Percentiles rank a stretch among this genome's conserved stretches.
These are phyloP conservation scores for Drosophila nigrodunni DNA, from an alignment of 1,140 invertebrate genomes.

Conservation along the genomic window DNA sequence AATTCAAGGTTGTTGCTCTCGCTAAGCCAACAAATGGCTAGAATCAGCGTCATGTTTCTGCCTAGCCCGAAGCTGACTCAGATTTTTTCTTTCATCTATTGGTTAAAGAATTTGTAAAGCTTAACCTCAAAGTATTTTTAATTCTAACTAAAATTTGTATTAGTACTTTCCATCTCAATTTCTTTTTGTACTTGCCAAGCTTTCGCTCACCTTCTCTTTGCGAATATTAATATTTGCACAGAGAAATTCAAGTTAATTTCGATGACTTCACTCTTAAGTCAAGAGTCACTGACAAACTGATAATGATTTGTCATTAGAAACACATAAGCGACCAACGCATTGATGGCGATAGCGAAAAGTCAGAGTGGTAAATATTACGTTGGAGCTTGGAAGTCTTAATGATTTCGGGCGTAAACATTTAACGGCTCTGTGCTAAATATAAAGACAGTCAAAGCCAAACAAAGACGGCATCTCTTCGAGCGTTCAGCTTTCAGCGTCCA, in stretches of 20 bases:
- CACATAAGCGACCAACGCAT: slow-evolving; percentile 16
- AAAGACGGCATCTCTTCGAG: slow-evolving; percentile 30
- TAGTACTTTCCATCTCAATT: slow-evolving; percentile 11
- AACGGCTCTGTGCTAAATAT: slow-evolving; percentile 51
- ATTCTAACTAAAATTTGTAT: slow-evolving; percentile 8
- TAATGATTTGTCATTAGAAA: slow-evolving; percentile 38
- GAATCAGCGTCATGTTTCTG: slow-evolving; percentile 36
- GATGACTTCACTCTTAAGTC: slow-evolving; percentile 23
- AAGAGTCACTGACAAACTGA: slow-evolving; percentile 19
- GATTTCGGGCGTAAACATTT: slow-evolving; percentile 36
- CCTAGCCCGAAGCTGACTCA: slow-evolving; percentile 15
- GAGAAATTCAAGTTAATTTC: slow-evolving; percentile 46
- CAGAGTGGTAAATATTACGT: slow-evolving; percentile 12
- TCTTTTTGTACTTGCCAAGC: slow-evolving; percentile 12
- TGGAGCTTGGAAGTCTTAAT: slow-evolving; percentile 22
- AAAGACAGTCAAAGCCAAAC: slow-evolving; percentile 28
- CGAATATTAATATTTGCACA: slow-evolving; percentile 42
- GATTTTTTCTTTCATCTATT: slow-evolving; percentile 1
- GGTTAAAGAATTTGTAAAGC: slow-evolving; percentile 15
- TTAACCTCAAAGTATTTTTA: background rate
- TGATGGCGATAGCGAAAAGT: background rate
- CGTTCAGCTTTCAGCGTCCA: slow-evolving; percentile 9
- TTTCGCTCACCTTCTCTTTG: background rate
- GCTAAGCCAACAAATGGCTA: slow-evolving; percentile 34
- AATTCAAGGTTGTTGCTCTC: slow-evolving; percentile 82